Base-by-base conservation (phyloP, 2,888 invertebrate genomes). In the Lamproptera curius region DNA sequence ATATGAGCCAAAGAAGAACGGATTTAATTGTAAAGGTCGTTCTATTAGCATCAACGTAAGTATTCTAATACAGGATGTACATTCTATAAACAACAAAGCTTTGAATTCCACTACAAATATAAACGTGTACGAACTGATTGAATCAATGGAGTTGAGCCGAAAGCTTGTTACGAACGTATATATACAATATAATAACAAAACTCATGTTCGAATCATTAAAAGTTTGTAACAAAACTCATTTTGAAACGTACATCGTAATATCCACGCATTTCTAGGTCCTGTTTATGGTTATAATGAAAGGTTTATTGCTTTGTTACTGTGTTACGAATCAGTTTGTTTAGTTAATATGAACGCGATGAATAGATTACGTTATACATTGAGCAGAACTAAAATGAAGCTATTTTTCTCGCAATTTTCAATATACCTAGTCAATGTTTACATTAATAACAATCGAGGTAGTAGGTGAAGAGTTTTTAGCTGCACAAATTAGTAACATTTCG, bases 91-190 rank as follows among this genome's bases (percentile, higher is more conserved):
- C 66, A 67, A 17, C 66, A 67, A 17, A 48, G 34, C 48, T 51
- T 60, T 61, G 59, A 73, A 76, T 73, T 65, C 73, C 74, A 53
- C 62, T 65, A 67, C 66, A 61, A 70, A 51, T 48, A 51, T 52
- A 52, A 54, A 44, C 50, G 14, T 33, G 14, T 37, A 28, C 43
- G 49, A 39, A 43, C 14, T 16, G 36, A 10, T 36, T 31, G 70
- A 67, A 75, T 74, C 71, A 76, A 76, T 76, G 74, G 64, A 73
- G 69, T 69, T 67, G 28, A 47, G 37, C 35, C 16, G 38, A 34
- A 36, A 39, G 36, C 23, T 43, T 43, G 48, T 38, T 43, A 28
- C 39, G 34, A 39, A 38, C 33, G 34, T 48, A 37, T 47, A 37
- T 42, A 42, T 42, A 48, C 42, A 47, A 42, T 39, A 33, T 33